phyloP scores from a whole-genome alignment of 1,140 invertebrate genomes.

The Cydia pomonella region DNA sequence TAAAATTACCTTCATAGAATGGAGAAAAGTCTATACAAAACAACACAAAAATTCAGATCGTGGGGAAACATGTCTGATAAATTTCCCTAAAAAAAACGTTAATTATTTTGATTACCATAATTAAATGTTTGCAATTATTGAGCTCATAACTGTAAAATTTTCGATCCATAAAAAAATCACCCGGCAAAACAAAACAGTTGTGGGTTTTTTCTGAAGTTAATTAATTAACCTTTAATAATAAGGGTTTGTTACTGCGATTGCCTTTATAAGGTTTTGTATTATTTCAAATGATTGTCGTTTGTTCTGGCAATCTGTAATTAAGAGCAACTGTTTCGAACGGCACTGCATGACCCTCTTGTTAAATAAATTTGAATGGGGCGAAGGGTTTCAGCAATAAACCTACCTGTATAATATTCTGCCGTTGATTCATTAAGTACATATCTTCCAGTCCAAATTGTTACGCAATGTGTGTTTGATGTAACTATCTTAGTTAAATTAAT shows the following conservation, averaged over 20 bases:
- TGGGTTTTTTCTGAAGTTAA: background rate
- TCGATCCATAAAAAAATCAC: background rate
- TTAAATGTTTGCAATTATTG: no score
- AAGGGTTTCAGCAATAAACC: constrained; percentile 52
- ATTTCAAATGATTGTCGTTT: constrained; percentile 20
- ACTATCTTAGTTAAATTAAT: constrained; percentile 71
- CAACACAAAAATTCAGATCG: no score
- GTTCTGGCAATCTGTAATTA: constrained; percentile 3
- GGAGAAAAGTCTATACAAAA: no score
- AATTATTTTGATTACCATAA: no score
- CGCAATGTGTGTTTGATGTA: constrained; percentile 76
- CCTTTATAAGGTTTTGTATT: background rate
- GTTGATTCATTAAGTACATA: constrained; percentile 60
- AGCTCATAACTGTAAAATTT: background rate
- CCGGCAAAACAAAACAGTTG: background rate
- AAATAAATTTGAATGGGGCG: constrained; percentile 36
- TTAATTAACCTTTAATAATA: background rate
- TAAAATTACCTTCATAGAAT: no score
- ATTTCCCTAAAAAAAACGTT: no score
- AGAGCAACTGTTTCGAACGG: constrained; percentile 8
- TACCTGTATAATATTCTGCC: constrained; percentile 55
- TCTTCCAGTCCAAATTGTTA: constrained; percentile 75
- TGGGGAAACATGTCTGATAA: no score
- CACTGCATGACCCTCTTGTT: constrained; percentile 8
- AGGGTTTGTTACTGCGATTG: background rate